Base-by-base conservation (phyloP, 1,140 invertebrate species). In the Oscheius sp. region DNA sequence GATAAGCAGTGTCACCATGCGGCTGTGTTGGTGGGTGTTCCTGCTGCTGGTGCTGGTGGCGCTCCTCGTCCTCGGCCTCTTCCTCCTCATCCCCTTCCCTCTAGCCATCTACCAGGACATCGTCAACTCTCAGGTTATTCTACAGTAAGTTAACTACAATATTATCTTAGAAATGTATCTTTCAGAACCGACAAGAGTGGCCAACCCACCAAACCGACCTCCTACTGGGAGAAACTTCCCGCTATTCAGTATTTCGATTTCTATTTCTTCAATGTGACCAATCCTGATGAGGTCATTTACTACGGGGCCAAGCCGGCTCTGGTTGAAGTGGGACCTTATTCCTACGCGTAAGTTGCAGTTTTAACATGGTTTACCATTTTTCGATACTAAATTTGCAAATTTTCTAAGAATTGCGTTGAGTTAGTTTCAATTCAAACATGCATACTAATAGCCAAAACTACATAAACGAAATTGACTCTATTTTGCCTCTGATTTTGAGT, bases 201-300 rank as follows among this genome's bases (percentile, higher is more conserved):
- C 15, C 15, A 18, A 13, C 35, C 13, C 36, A 26, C 61, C 15
- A 63, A 63, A 26, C 28, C 61, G 4, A 63, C 61, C n/a, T 32
- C 15, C 13, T 63, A 63, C 26, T 63, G 61, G 61, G 10, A 13
- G 32, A 26, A 42, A n/a, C 61, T 63, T 10, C 61, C 61, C 7
- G 61, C 61, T 0, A 42, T 26, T 34, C 61, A 63, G 61, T 38
- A 46, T 26, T 71, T n/a, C 65, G 65, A 71, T 38, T 75, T 76
- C 71, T 74, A 73, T 58, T 46, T 73, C 36, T 73, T 73, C 71
- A 75, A 73, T 36, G 46, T 73, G 4, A 73, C 71, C 1, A 73
- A 73, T 58, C 69, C 69, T 20, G 71, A 73, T 35, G 71, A 73
- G 46, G 70, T 76, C 20, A 7, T 55, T 34, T 76, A 55, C 69